Base-by-base conservation (phyloP, 2,888 invertebrate genomes). In the Drosophila formosana region DNA sequence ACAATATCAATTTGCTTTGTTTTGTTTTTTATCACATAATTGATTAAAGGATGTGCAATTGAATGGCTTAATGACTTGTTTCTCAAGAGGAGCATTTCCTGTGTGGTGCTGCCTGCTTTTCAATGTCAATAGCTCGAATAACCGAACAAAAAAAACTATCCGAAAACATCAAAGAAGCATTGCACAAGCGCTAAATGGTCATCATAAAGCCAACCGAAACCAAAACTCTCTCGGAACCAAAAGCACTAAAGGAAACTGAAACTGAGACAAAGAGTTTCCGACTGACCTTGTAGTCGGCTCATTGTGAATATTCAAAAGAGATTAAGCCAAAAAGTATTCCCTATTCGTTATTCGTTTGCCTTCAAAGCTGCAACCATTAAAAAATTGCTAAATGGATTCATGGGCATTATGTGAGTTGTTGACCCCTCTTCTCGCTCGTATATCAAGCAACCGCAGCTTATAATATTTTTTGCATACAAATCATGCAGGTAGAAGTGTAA, bases 261-360 rank as follows among this genome's bases (percentile, higher is more conserved):
- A 8, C 45, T 61, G 39, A 51, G 50, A 47, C 50, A 41, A 62
- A 62, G 37, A 39, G 32, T 25, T 26, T 25, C 9, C 7, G 9
- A 1, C 41, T 80, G 78, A 82, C 86, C 82, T 86, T 82, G 83
- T 83, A 70, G 80, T 60, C 83, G 86, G 81, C 75, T 73, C 66
- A 72, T 72, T 72, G 84, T 62, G 66, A 62, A 69, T 68, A 80
- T 78, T 78, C 73, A 76, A 76, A 76, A 78, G 67, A 86, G 83
- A 83, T 82, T 86, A 80, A 80, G 69, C 76, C 69, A 64, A 80
- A 85, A 82, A 73, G 73, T 80, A 67, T 69, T 32, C 55, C 26
- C 43, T 46, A 72, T 69, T 72, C 72, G 62, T 76, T 41, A 6
- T 69, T 72, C 72, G 62, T 76, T 41, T 5, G 61, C 53, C 55